Evolutionary conservation across 2,888 invertebrate genomes (phyloP).

Genomic region (Loripinus fragilis): DNA sequence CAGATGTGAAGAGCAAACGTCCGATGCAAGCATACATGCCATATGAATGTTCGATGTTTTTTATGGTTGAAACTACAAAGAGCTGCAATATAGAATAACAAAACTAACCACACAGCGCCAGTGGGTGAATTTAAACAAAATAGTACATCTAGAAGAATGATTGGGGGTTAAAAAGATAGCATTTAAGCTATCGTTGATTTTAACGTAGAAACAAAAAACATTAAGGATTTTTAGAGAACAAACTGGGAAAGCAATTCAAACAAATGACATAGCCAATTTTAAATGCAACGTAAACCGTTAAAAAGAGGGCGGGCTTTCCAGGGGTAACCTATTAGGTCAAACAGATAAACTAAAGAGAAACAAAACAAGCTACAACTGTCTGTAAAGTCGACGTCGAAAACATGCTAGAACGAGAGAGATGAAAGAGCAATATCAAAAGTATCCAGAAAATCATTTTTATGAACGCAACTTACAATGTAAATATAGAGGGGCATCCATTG

Average conservation of each 20-base stretch:
- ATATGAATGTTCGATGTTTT: conserved; percentile 8
- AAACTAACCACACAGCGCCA: conserved; percentile 16
- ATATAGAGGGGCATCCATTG: conserved; percentile 12
- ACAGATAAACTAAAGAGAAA: neutral
- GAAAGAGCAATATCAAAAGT: conserved; percentile 4
- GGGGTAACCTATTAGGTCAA: neutral
- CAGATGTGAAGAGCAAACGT: neutral
- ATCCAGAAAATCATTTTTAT: neutral
- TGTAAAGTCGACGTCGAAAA: neutral
- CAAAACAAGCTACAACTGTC: neutral
- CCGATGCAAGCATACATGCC: neutral
- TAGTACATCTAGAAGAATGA: neutral
- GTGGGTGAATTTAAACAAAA: conserved; percentile 14
- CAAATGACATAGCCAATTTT: conserved; percentile 8
- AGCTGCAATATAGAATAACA: neutral
- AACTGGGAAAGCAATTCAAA: conserved; percentile 5
- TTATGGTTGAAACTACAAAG: neutral
- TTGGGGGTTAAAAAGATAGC: neutral
- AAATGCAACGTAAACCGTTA: neutral
- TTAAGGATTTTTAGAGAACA: conserved; percentile 1
- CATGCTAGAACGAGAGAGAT: conserved; percentile 10
- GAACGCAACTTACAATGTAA: neutral
- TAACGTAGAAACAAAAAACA: conserved; percentile 12
- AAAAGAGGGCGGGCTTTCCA: neutral
- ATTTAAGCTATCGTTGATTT: neutral